phyloP scores from a whole-genome alignment of 2,888 invertebrate genomes.

The Escarpia spicata region DNA sequence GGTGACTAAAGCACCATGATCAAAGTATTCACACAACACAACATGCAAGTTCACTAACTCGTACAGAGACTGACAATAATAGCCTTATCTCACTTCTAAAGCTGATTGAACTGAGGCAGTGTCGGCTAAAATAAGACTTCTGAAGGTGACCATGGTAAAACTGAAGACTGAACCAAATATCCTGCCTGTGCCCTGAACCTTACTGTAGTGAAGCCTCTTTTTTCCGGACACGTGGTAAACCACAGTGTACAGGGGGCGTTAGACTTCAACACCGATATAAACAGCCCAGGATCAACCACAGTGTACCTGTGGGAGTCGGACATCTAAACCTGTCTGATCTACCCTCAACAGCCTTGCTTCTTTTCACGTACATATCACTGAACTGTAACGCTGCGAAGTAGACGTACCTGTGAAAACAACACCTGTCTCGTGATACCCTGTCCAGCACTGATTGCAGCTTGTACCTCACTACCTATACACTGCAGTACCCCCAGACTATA shows the following conservation, averaged over 20 bases:
- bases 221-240: neutral
- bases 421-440: neutral
- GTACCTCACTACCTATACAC: neutral
- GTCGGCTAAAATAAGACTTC: neutral
- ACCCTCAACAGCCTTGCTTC: neutral
- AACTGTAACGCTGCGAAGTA: neutral
- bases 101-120: neutral
- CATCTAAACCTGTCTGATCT: neutral
- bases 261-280: too few relatives aligned
- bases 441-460: neutral
- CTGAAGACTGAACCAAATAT: neutral
- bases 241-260: neutral
- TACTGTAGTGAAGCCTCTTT: neutral
- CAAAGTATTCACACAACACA: too few relatives aligned
- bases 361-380: neutral
- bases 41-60: neutral
- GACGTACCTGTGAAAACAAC: constrained; percentile 10
- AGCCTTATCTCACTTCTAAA: neutral
- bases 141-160: neutral
- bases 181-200: neutral
- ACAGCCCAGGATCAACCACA: neutral
- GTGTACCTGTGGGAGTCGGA: neutral
- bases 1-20: neutral
- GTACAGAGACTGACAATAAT: neutral
- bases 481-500: neutral